phyloP scores from a whole-genome alignment of 2,888 invertebrate species.

The Gisinianus flammeolus region DNA sequence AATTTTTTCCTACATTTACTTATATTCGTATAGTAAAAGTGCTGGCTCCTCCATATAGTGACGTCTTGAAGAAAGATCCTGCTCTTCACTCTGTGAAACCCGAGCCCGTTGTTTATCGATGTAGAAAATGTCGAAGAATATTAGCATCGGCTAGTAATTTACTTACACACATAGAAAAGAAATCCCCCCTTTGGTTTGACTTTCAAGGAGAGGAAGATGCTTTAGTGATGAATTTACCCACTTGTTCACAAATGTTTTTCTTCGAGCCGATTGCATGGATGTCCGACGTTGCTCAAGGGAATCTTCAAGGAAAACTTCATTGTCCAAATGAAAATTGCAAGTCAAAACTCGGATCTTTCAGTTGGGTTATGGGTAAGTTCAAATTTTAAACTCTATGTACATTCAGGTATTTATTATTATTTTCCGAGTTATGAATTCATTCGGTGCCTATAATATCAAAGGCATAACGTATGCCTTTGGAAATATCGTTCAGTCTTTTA shows the following conservation, averaged over 20 bases:
- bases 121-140: constrained; percentile 78
- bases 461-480: no score
- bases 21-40: constrained; percentile 71
- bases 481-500: no score
- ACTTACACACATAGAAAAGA: constrained; percentile 65
- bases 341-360: constrained; percentile 85
- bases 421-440: no score
- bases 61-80: constrained; percentile 81
- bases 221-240: constrained; percentile 58
- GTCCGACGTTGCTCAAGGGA: constrained; percentile 70
- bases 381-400: not conserved
- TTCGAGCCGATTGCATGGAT: constrained; percentile 92
- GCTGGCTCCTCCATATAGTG: constrained; percentile 77
- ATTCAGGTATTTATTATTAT: no score
- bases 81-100: constrained; percentile 75
- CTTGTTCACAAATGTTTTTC: constrained; percentile 79
- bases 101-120: constrained; percentile 82
- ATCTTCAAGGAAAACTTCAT: constrained; percentile 78
- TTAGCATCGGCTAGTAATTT: constrained; percentile 78
- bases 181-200: constrained; percentile 65
- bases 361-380: constrained; percentile 82
- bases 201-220: constrained; percentile 60
- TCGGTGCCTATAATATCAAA: no score
- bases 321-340: constrained; percentile 77
- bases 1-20: no score